These are phyloP conservation scores for Cenopis cana DNA, from an alignment of 2,888 invertebrate species.

Conservation along the genomic window DNA sequence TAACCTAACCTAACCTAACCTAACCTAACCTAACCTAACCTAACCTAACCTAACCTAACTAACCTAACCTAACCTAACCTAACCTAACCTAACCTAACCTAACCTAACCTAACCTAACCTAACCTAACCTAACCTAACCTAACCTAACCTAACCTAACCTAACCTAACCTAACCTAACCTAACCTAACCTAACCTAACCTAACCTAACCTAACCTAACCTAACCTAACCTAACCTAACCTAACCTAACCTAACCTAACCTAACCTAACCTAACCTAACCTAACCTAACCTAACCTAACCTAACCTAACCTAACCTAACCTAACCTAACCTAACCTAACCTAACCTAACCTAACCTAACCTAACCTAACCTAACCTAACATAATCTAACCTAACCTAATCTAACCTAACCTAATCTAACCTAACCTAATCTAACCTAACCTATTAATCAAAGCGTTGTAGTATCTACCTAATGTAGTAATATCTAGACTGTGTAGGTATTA, in stretches of 20 bases:
- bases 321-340: constrained; percentile 50
- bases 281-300: constrained; percentile 51
- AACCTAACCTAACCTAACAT: constrained; percentile 50
- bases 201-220: constrained; percentile 50
- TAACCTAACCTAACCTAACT: constrained; percentile 33
- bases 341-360: constrained; percentile 46
- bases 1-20: constrained; percentile 40
- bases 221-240: constrained; percentile 48
- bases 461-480: constrained; percentile 49
- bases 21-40: constrained; percentile 36
- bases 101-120: constrained; percentile 40
- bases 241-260: constrained; percentile 46
- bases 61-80: constrained; percentile 42
- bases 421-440: constrained; percentile 48
- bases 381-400: constrained; percentile 50
- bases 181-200: constrained; percentile 49
- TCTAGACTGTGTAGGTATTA: no score
- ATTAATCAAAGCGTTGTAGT: no score
- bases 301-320: constrained; percentile 49
- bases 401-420: constrained; percentile 50
- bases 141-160: constrained; percentile 47
- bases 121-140: constrained; percentile 42
- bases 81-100: constrained; percentile 45
- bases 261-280: constrained; percentile 52
- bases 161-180: constrained; percentile 47